A percentile compares a stretch with the other conserved stretches of the same genome.
These are phyloP conservation scores for Zenarchopterus dispar DNA, from an alignment of 2,797 vertebrate genomes.

Conservation along the genomic window DNA sequence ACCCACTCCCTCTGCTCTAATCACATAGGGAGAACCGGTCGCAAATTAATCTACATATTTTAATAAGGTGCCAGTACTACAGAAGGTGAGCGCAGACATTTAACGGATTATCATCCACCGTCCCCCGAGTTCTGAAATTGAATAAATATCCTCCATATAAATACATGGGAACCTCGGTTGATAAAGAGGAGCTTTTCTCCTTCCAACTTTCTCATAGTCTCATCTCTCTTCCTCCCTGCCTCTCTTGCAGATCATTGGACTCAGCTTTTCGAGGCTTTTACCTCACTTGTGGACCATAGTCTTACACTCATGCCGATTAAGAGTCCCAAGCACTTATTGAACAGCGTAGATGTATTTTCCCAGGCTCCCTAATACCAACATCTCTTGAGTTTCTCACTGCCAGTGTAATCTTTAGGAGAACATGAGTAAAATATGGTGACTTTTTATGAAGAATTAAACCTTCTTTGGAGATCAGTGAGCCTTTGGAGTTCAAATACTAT, in stretches of 20 bases:
- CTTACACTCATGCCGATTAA: slow-evolving; percentile 76
- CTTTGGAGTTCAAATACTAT: slow-evolving; percentile 49
- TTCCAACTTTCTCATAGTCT: slow-evolving; percentile 46
- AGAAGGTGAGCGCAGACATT: slow-evolving; percentile 91
- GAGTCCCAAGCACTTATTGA: slow-evolving; percentile 72
- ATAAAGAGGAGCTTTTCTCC: slow-evolving; percentile 69
- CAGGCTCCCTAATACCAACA: slow-evolving; percentile 67
- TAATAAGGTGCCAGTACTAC: slow-evolving; percentile 87
- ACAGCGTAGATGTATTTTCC: slow-evolving; percentile 72
- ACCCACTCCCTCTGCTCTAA: slow-evolving; percentile 89
- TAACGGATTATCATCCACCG: slow-evolving; percentile 91
- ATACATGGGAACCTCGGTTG: slow-evolving; percentile 66
- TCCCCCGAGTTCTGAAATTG: slow-evolving; percentile 86
- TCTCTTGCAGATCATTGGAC: slow-evolving; percentile 52
- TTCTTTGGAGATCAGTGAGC: slow-evolving; percentile 59
- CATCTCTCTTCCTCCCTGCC: slow-evolving; percentile 26
- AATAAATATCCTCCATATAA: slow-evolving; percentile 84
- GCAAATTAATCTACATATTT: slow-evolving; percentile 97
- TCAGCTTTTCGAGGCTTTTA: slow-evolving; percentile 62
- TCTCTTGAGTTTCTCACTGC: slow-evolving; percentile 64
- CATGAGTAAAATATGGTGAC: slow-evolving; percentile 54
- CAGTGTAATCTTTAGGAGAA: slow-evolving; percentile 70
- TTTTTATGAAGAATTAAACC: slow-evolving; percentile 74
- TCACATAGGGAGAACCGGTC: slow-evolving; percentile 86
- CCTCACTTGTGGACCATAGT: slow-evolving; percentile 69